Evolutionary conservation across 2,797 vertebrate genomes (phyloP), one percentile per base, ranked within the genome.

Genomic region (Sarcoramphus papa): DNA sequence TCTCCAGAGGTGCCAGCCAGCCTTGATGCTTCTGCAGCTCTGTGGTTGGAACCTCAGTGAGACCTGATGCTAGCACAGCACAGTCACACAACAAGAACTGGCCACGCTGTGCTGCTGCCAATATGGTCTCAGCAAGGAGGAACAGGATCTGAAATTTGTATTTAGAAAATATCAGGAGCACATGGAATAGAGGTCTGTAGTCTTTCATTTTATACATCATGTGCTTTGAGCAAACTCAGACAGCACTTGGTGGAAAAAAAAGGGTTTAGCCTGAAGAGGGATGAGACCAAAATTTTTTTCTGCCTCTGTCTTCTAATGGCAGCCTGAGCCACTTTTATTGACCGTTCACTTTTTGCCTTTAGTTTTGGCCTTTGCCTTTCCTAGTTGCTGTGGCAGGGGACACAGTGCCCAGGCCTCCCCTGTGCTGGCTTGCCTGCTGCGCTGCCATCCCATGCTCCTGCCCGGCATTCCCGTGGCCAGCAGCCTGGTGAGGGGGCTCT

Each of bases 401-500:
- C 33, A 60, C 0, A 3, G 54, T 40, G 7, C 10, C 11, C 12
- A 24, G 51, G 51, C 9, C 12, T 77, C 10, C 17, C 6, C 7
- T 57, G 9, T 14, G 25, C 35, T 68, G 21, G 45, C 51, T 57
- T 31, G 14, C 7, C 21, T 47, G 8, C 47, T 68, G 33, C 5
- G 8, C 19, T 78, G 75, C 31, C 53, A 67, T 17, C 3, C 17
- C 40, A 12, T 0, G 6, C 13, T 68, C 9, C 18, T 72, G 40
- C 10, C 24, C 2, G 3, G 22, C 18, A 57, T 24, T 72, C 57
- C 31, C 0, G 0, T 33, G 19, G 24, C 62, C 43, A 59, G 62
- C 22, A 75, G 20, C 25, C 25, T 0, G 0, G 7, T 40, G 40
- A 79, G 20, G 15, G 53, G 35, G 9, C 9, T 79, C 53, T 68